Conservation (phyloP, 2,113 vertebrate genomes). For the Psittacula cyanocephala region DNA sequence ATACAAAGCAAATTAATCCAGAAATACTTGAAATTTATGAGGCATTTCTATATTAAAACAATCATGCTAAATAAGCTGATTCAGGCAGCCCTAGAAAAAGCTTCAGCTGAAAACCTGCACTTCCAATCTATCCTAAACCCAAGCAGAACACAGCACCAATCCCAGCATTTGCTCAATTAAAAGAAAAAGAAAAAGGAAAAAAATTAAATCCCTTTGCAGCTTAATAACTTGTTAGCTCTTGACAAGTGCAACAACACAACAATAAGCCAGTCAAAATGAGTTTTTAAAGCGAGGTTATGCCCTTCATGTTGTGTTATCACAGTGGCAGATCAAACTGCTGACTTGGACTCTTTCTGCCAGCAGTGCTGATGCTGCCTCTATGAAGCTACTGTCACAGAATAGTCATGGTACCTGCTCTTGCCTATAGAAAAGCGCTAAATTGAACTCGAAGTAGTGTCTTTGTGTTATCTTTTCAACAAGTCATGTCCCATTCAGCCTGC, state of each 20-base stretch:
- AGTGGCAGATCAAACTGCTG: conserved; percentile 67
- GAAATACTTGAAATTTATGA: conserved; percentile 26
- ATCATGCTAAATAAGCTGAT: conserved; percentile 30
- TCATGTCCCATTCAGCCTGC: conserved; percentile 79
- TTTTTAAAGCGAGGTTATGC: conserved; percentile 66
- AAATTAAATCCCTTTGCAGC: conserved; percentile 35
- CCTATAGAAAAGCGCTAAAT: conserved; percentile 69
- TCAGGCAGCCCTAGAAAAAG: conserved; percentile 19
- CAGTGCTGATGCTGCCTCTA: conserved; percentile 52
- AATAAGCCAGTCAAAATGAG: conserved; percentile 67
- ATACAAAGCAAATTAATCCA: not conserved
- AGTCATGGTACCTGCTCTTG: conserved; percentile 63
- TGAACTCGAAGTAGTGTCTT: conserved; percentile 79
- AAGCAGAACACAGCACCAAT: not conserved
- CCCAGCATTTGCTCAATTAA: conserved; percentile 57
- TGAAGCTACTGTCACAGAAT: conserved; percentile 63
- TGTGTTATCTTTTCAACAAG: conserved; percentile 81
- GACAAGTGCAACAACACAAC: conserved; percentile 64
- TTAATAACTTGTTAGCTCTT: conserved; percentile 62
- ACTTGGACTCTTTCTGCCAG: conserved; percentile 60
- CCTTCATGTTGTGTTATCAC: conserved; percentile 66
- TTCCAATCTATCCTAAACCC: conserved; percentile 37
- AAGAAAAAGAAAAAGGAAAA: not conserved
- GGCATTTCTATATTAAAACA: not conserved
- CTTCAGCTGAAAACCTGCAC: conserved; percentile 21